phyloP scores from a whole-genome alignment of 1,140 invertebrate species.

The Copidosoma floridanum region DNA sequence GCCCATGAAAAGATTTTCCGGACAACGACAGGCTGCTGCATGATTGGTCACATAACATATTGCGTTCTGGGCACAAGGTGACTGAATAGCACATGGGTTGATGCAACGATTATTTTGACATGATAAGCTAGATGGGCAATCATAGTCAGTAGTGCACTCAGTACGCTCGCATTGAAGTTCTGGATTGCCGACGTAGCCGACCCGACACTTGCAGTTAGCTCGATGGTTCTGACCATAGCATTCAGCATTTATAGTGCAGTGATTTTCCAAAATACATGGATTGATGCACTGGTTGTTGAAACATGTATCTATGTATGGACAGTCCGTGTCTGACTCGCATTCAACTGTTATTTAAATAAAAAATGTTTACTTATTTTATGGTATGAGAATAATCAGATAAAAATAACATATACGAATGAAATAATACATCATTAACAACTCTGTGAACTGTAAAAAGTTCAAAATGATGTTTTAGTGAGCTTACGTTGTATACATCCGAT shows the following conservation, averaged over 20 bases:
- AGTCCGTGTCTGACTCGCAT: constrained; percentile 79
- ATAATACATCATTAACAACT: too few species aligned
- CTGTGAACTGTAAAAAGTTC: too few species aligned
- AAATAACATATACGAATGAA: too few species aligned
- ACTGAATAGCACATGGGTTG: constrained; percentile 68
- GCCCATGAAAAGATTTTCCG: constrained; percentile 69
- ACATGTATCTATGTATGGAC: constrained; percentile 73
- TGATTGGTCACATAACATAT: constrained; percentile 77
- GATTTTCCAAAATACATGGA: constrained; percentile 74
- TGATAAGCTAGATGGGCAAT: constrained; percentile 70
- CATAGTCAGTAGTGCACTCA: constrained; percentile 75
- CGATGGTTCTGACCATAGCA: constrained; percentile 77
- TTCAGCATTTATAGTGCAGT: constrained; percentile 78
- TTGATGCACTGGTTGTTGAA: constrained; percentile 78
- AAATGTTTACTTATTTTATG: not conserved
- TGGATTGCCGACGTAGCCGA: constrained; percentile 74
- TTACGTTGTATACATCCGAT: constrained; percentile 72
- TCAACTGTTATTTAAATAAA: constrained; percentile 61
- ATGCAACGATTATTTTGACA: constrained; percentile 72
- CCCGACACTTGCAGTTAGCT: constrained; percentile 72
- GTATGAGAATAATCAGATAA: not conserved
- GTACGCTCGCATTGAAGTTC: constrained; percentile 73
- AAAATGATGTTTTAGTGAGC: constrained; percentile 1
- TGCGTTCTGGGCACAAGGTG: constrained; percentile 77
- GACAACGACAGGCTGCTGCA: constrained; percentile 72